Evolutionary conservation across 2,113 vertebrate species (phyloP).

Genomic region (Mobula birostris): DNA sequence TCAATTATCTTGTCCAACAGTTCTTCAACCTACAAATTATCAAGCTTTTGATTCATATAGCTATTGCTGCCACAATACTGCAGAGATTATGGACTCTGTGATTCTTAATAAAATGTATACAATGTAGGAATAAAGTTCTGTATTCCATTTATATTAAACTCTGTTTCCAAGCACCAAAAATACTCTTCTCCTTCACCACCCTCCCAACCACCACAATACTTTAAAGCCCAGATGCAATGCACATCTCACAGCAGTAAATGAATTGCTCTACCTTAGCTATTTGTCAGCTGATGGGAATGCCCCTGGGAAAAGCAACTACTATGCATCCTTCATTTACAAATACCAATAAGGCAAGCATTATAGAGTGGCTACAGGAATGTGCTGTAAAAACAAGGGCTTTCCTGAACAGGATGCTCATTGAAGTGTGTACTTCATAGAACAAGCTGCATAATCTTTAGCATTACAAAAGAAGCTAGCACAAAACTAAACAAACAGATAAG

Average conservation of each 20-base stretch:
- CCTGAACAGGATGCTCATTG: not conserved
- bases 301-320: not conserved
- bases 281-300: not conserved
- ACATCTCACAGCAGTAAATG: not conserved
- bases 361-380: not conserved
- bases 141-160: not conserved
- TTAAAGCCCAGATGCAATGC: no score
- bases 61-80: not conserved
- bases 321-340: not conserved
- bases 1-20: not conserved
- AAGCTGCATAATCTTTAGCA: not conserved
- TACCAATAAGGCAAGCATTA: not conserved
- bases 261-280: not conserved
- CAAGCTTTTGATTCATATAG: not conserved
- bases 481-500: constrained; percentile 19
- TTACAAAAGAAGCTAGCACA: constrained; percentile 20
- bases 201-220: no score
- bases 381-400: not conserved
- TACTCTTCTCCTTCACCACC: no score
- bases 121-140: not conserved
- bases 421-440: constrained; percentile 7
- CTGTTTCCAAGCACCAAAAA: not conserved
- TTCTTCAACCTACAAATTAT: not conserved
- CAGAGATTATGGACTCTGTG: no score
- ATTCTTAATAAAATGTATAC: not conserved